Evolutionary conservation across 2,888 invertebrate genomes (phyloP), one percentile per base, ranked within the genome.

Genomic region (Helleia helle): DNA sequence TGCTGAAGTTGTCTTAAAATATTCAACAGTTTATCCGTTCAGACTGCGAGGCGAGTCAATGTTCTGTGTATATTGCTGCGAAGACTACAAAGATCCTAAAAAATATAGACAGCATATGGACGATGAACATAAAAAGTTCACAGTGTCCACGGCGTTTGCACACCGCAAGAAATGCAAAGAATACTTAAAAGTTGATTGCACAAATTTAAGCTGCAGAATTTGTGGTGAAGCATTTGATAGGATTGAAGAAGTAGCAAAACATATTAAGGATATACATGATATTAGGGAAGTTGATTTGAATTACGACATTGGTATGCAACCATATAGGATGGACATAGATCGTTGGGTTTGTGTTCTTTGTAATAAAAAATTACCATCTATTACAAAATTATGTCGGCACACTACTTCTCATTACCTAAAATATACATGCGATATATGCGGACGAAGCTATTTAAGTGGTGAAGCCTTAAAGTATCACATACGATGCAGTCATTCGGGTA

Each of bases 21-120:
- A 71, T 58, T 65, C 80, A 8, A 79, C 80, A 26, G 63, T 67
- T 29, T 75, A 72, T 54, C 83, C 83, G 48, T 83, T 81, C 68
- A 65, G 81, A 51, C 61, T 75, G 41, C 64, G 60, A 40, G 68
- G 69, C 6, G 70, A 68, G 44, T 51, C 47, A 8, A 56, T 80
- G 51, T 59, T 71, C 41, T 83, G 83, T 53, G 79, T 80, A 47
- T 83, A 74, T 62, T 83, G 83, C 64, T 62, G 67, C 47, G 79
- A 81, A 26, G 59, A 65, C 17, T 72, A 62, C 43, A 59, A 62
- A 13, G 70, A 74, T 8, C 77, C 79, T 0, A 54, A 54, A 4
- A 53, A 55, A 7, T 80, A 67, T 50, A 67, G 80, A 36, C 45
- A 46, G 3, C 83, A 83, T 45, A 55, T 75, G 47, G 65, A 69